Percentiles rank a stretch among this genome's conserved stretches.
Conservation (phyloP, 2,113 vertebrate species). For the Menura novaehollandiae region DNA sequence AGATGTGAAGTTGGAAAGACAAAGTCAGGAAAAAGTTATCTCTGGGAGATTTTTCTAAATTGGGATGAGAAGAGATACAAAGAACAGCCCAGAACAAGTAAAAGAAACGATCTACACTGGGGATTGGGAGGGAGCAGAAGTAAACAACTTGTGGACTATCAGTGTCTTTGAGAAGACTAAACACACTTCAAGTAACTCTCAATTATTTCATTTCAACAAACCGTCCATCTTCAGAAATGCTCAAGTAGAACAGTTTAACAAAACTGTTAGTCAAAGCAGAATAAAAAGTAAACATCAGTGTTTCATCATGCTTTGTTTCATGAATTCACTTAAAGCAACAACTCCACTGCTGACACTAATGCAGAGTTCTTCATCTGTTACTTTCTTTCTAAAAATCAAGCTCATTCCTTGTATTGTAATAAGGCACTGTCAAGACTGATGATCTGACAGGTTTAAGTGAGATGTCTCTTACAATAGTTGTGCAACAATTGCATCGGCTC, state of each 20-base stretch:
- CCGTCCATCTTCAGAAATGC: background rate
- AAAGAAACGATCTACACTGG: background rate
- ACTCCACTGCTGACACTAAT: background rate
- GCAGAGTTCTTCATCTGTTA: background rate
- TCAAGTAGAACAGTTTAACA: background rate
- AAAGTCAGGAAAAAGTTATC: background rate
- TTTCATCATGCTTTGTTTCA: background rate
- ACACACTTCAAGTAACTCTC: background rate
- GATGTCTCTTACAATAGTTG: background rate
- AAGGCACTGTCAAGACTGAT: background rate
- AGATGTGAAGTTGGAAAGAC: background rate
- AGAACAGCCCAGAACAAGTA: background rate
- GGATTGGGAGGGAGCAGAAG: background rate
- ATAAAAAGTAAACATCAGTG: background rate
- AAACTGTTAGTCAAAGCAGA: background rate
- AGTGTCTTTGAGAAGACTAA: background rate
- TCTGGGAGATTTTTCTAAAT: background rate
- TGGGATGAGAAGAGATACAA: background rate
- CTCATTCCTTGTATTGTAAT: background rate
- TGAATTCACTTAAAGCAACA: background rate
- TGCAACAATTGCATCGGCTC: background rate
- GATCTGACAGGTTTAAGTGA: background rate
- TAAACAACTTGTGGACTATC: background rate
- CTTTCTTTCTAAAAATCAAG: background rate
- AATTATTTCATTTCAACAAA: background rate